Percentiles rank a stretch among this genome's conserved stretches.
phyloP scores from a whole-genome alignment of 2,797 vertebrate species.

The Ciconia nigra region DNA sequence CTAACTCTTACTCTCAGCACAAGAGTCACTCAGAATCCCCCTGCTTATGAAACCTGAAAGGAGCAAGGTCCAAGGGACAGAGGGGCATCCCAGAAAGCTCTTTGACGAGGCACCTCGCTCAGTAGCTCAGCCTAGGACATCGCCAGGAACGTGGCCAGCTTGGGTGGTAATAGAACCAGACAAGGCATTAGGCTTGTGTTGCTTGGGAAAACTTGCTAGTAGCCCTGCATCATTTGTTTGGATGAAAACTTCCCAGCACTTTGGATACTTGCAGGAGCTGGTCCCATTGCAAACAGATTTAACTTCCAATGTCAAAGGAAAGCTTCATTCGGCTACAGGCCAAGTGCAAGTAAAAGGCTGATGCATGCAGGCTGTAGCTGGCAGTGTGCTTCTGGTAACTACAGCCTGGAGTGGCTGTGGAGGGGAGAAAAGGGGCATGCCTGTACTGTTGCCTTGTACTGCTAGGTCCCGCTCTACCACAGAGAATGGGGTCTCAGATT shows the following conservation, averaged over 20 bases:
- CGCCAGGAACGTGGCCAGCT: accelerated
- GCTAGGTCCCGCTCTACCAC: not conserved
- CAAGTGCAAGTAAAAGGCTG: not conserved
- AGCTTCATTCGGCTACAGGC: not conserved
- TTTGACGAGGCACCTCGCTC: not conserved
- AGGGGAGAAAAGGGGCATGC: not conserved
- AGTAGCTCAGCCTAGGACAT: not conserved
- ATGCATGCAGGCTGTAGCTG: not conserved
- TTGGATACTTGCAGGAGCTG: not conserved
- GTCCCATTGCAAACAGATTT: not conserved
- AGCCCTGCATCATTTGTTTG: not conserved
- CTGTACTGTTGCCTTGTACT: not conserved
- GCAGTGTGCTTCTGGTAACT: not conserved
- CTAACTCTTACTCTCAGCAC: not conserved
- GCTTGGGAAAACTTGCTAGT: not conserved
- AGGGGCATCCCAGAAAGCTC: not conserved
- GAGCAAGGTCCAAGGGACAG: not conserved
- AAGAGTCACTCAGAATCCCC: not conserved
- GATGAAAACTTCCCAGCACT: not conserved
- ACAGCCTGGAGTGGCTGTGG: not conserved
- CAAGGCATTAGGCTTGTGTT: not conserved
- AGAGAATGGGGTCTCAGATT: not conserved
- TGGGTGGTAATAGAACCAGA: not conserved
- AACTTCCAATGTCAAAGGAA: not conserved
- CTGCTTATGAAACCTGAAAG: not conserved